Conservation (phyloP, 2,888 invertebrate species). For the Glyphotaelius pellucidus region DNA sequence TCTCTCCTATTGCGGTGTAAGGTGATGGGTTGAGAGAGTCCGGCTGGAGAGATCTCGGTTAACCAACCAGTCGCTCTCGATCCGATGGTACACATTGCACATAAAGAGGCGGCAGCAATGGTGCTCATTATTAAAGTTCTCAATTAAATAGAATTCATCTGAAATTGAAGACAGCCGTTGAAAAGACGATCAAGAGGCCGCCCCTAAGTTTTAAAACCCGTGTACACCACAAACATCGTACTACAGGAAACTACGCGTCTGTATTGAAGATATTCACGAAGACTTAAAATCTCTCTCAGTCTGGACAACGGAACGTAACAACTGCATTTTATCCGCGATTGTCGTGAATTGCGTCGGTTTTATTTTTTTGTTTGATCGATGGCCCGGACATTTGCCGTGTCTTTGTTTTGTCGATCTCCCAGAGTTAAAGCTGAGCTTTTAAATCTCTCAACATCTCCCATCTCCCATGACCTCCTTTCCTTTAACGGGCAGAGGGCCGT, state of each 20-base stretch:
- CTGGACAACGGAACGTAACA: not conserved
- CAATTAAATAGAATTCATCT: no score
- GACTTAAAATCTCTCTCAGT: not conserved
- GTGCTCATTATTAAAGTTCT: no score
- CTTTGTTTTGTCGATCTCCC: not conserved
- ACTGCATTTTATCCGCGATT: not conserved
- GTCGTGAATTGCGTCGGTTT: not conserved
- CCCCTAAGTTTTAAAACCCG: not conserved
- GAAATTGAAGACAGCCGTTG: no score
- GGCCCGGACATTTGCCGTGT: not conserved
- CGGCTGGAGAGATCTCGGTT: no score
- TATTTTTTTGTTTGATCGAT: not conserved
- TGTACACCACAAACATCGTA: not conserved
- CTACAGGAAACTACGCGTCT: not conserved
- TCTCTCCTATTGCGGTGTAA: no score
- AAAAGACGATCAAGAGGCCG: not conserved
- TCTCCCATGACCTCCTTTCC: constrained; percentile 37
- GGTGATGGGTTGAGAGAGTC: no score
- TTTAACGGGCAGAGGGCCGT: not conserved
- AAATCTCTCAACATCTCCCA: constrained; percentile 4
- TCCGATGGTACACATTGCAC: no score
- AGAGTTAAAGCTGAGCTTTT: not conserved
- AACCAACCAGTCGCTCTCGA: no score
- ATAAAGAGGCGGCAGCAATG: no score
- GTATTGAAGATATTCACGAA: not conserved